phyloP scores from a whole-genome alignment of 1,140 invertebrate species.

The Trachymyrmex septentrionalis region DNA sequence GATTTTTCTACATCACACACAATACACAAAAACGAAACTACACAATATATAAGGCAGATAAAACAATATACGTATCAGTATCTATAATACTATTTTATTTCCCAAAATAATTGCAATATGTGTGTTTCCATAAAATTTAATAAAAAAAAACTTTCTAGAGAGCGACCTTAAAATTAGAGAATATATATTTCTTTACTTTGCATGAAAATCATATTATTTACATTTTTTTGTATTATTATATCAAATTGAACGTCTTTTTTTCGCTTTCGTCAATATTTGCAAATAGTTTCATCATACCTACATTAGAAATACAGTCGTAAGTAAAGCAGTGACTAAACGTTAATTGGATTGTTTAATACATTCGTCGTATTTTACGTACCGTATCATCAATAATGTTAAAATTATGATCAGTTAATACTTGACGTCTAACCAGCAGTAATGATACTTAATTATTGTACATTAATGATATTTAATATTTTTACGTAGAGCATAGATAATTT shows the following conservation, averaged over 20 bases:
- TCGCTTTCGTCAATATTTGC: background rate
- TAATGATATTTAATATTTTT: constrained; percentile 7
- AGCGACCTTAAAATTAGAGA: background rate
- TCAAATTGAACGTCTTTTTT: background rate
- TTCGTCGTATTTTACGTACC: background rate
- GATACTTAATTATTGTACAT: background rate
- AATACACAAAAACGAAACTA: background rate
- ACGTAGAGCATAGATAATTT: background rate
- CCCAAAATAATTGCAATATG: background rate
- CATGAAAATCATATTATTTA: constrained; percentile 15
- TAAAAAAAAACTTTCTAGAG: background rate
- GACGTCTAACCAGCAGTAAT: background rate
- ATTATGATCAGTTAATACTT: background rate
- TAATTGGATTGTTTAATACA: constrained; percentile 22
- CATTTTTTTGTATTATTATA: background rate
- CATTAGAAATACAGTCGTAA: background rate
- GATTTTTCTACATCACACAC: background rate
- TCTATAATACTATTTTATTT: background rate
- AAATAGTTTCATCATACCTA: constrained; percentile 13
- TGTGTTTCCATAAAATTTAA: background rate
- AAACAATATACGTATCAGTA: background rate
- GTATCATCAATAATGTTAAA: background rate
- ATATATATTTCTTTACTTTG: constrained; percentile 11
- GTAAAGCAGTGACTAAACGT: background rate
- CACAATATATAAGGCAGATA: background rate